A percentile compares a stretch with the other conserved stretches of the same genome.
Evolutionary conservation across 1,140 invertebrate species (phyloP).

Genomic region (Meloidogyne hapla): DNA sequence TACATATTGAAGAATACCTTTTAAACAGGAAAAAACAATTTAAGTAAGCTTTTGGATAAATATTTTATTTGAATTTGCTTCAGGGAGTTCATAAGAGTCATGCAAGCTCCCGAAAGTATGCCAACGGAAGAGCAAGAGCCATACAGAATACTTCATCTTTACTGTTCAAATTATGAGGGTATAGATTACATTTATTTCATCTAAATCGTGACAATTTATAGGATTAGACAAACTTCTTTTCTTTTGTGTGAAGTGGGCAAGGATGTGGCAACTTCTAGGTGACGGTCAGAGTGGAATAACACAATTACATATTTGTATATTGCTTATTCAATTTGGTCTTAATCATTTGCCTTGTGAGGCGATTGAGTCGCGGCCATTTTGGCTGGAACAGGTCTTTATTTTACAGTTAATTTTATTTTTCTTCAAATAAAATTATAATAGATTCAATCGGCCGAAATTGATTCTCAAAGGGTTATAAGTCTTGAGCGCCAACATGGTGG

Average conservation of each 20-base stretch:
- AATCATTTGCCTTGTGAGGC: slow-evolving; percentile 40
- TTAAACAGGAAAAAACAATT: slow-evolving; percentile 30
- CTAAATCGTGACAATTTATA: slow-evolving; percentile 5
- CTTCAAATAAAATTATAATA: background rate
- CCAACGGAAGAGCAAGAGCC: slow-evolving; percentile 8
- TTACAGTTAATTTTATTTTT: background rate
- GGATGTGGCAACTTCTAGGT: slow-evolving; percentile 29
- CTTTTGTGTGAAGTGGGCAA: slow-evolving; percentile 42
- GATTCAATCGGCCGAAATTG: background rate
- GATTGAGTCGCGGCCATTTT: slow-evolving; percentile 33
- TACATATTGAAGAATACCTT: slow-evolving; percentile 46
- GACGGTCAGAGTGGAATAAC: slow-evolving; percentile 21
- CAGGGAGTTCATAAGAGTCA: slow-evolving; percentile 20
- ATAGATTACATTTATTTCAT: background rate
- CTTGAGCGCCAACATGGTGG: slow-evolving; percentile 44
- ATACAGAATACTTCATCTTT: slow-evolving; percentile 11
- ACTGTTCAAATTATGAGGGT: slow-evolving; percentile 37
- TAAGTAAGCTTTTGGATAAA: background rate
- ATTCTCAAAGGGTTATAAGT: slow-evolving; percentile 22
- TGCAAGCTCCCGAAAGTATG: slow-evolving; percentile 16
- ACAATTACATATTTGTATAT: slow-evolving; percentile 39
- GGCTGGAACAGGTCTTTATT: slow-evolving; percentile 34
- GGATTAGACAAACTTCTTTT: slow-evolving; percentile 41
- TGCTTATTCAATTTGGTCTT: slow-evolving; percentile 40
- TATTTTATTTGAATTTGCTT: background rate